Percentiles rank a stretch among this genome's conserved stretches.
phyloP scores from a whole-genome alignment of 2,888 invertebrate species.

The Spialia ferax region DNA sequence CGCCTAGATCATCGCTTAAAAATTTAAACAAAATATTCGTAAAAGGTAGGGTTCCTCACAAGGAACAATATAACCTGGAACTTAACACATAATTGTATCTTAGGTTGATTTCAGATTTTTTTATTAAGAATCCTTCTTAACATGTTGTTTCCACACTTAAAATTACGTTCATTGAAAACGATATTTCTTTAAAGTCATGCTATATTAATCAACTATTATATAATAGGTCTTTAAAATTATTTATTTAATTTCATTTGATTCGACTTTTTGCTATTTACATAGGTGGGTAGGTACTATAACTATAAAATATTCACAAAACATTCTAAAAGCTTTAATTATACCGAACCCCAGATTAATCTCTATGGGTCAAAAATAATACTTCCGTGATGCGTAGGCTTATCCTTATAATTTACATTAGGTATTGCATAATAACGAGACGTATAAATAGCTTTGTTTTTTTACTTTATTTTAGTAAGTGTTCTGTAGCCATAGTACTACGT shows the following conservation, averaged over 20 bases:
- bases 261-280: too few relatives aligned
- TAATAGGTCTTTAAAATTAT: too few relatives aligned
- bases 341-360: constrained; percentile 6
- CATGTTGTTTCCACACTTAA: too few relatives aligned
- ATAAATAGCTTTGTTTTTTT: constrained; percentile 21
- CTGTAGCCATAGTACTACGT: neutral
- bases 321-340: neutral
- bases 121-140: too few relatives aligned
- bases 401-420: constrained; percentile 20
- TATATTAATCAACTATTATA: too few relatives aligned
- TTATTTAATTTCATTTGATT: too few relatives aligned
- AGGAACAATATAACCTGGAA: neutral
- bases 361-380: neutral
- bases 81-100: neutral
- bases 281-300: too few relatives aligned
- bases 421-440: constrained; percentile 2
- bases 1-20: constrained; percentile 18
- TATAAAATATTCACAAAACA: too few relatives aligned
- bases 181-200: too few relatives aligned
- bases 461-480: neutral
- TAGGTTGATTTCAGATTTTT: neutral
- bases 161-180: too few relatives aligned
- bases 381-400: constrained; percentile 33
- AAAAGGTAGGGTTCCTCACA: constrained; percentile 23
- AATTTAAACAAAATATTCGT: constrained; percentile 9